Evolutionary conservation across 1,140 invertebrate genomes (phyloP).

Genomic region (Zaprionus tsacasi): DNA sequence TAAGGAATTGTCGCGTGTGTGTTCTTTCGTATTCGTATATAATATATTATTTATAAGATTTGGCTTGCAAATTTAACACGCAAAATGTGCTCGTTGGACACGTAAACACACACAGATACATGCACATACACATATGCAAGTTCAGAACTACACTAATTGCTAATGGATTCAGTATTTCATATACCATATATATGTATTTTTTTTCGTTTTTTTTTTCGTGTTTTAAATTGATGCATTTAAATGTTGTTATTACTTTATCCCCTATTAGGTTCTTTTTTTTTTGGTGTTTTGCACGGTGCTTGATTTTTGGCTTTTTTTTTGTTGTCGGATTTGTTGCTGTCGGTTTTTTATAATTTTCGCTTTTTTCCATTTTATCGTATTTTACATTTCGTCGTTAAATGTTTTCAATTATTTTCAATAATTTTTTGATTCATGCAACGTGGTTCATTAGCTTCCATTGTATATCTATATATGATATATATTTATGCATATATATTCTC

Average conservation of each 20-base stretch:
- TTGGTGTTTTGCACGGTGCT: constrained; percentile 63
- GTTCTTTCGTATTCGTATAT: background rate
- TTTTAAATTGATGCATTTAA: constrained; percentile 48
- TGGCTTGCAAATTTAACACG: constrained; percentile 39
- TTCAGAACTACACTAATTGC: constrained; percentile 64
- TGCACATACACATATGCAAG: constrained; percentile 46
- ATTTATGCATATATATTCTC: background rate
- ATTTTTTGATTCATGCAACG: constrained; percentile 54
- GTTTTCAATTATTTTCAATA: constrained; percentile 75
- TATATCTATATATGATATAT: background rate
- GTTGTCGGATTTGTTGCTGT: constrained; percentile 7
- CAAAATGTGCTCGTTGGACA: constrained; percentile 8
- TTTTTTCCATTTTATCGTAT: constrained; percentile 53
- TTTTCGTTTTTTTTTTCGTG: constrained; percentile 18
- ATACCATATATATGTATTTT: constrained; percentile 30
- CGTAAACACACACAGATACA: constrained; percentile 31
- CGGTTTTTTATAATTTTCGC: background rate
- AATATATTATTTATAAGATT: constrained; percentile 30
- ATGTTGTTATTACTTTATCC: constrained; percentile 16
- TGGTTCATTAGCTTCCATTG: background rate
- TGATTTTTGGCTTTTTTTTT: constrained; percentile 72
- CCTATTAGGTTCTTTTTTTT: constrained; percentile 24
- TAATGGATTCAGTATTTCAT: constrained; percentile 51
- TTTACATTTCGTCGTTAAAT: constrained; percentile 63
- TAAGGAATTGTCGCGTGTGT: too few relatives aligned